A percentile compares a stretch with the other conserved stretches of the same genome.
Evolutionary conservation across 2,888 invertebrate species (phyloP).

Genomic region (Drosophila phalerata): DNA sequence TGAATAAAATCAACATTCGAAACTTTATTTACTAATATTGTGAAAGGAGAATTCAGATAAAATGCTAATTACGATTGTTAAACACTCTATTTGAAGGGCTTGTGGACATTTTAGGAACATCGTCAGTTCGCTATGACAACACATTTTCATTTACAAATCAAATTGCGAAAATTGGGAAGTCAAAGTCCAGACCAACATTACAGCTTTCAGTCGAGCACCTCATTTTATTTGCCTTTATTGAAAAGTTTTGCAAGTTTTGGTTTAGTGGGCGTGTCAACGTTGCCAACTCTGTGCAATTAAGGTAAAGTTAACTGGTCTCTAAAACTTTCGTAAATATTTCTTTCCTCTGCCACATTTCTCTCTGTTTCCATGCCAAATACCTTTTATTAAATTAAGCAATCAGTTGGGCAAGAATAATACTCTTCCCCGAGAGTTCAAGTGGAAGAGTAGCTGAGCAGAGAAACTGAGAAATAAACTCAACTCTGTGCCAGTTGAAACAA

Average conservation of each 20-base stretch:
- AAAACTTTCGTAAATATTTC: slow-evolving; percentile 44
- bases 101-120: slow-evolving; percentile 3
- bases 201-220: slow-evolving; percentile 41
- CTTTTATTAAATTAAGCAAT: slow-evolving; percentile 63
- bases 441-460: neutral
- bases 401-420: slow-evolving; percentile 29
- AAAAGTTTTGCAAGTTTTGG: slow-evolving; percentile 27
- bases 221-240: slow-evolving; percentile 44
- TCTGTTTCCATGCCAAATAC: slow-evolving; percentile 21
- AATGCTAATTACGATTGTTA: slow-evolving; percentile 59
- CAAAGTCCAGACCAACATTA: slow-evolving; percentile 35
- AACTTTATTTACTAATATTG: neutral
- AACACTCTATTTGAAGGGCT: neutral
- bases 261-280: slow-evolving; percentile 21
- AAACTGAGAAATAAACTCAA: neutral
- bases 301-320: slow-evolving; percentile 43
- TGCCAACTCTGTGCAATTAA: slow-evolving; percentile 57
- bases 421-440: slow-evolving; percentile 13
- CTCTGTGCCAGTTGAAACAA: neutral
- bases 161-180: slow-evolving; percentile 47
- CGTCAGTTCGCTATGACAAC: slow-evolving; percentile 23
- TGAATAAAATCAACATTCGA: slow-evolving; percentile 48
- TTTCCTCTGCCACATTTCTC: neutral
- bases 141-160: slow-evolving; percentile 75
- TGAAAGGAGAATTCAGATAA: neutral